Evolutionary conservation across 2,888 invertebrate genomes (phyloP).

Genomic region (Apamea monoglypha): DNA sequence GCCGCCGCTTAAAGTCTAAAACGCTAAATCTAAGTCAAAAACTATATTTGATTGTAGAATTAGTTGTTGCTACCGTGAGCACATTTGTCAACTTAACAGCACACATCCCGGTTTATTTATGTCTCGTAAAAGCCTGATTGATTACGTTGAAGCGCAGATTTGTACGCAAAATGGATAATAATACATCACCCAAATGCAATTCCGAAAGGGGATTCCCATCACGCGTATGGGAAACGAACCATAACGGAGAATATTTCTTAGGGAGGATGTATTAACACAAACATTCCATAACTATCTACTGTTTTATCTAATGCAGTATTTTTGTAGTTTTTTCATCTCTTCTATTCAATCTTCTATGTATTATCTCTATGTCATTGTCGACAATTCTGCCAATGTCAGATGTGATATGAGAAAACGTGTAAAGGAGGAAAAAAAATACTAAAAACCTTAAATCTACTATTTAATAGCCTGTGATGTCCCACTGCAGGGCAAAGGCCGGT

Average conservation of each 20-base stretch:
- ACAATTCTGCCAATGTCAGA: neutral
- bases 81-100: conserved; percentile 61
- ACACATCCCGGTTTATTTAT: conserved; percentile 69
- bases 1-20: neutral
- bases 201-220: conserved; percentile 64
- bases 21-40: conserved; percentile 5
- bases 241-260: conserved; percentile 34
- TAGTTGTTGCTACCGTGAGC: conserved; percentile 33
- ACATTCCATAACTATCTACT: neutral
- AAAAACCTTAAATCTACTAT: neutral
- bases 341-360: too few relatives aligned
- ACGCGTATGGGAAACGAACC: conserved; percentile 34
- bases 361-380: neutral
- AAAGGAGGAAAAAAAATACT: neutral
- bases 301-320: conserved; percentile 1
- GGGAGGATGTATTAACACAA: conserved; percentile 8
- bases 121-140: conserved; percentile 73
- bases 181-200: conserved; percentile 74
- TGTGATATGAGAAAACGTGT: neutral
- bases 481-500: neutral
- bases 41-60: conserved; percentile 5
- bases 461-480: neutral
- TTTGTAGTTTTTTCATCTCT: neutral
- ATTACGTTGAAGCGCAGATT: conserved; percentile 73
- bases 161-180: conserved; percentile 71